phyloP scores from a whole-genome alignment of 2,888 invertebrate genomes.

The Epistrophe grossulariae region DNA sequence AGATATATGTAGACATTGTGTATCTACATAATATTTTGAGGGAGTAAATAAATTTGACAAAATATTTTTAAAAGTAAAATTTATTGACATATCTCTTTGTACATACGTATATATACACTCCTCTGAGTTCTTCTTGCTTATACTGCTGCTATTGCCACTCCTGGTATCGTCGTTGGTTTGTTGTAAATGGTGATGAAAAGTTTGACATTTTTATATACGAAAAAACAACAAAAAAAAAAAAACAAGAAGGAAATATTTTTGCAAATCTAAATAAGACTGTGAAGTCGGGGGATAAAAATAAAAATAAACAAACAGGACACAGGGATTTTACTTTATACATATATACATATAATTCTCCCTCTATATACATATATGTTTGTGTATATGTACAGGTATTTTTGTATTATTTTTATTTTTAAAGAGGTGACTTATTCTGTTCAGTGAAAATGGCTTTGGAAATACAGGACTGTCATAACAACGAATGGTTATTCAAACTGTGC shows the following conservation, averaged over 20 bases:
- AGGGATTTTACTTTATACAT: constrained; percentile 38
- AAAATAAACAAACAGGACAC: constrained; percentile 54
- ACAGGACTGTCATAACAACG: too few relatives aligned
- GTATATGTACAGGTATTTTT: not conserved
- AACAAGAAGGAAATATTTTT: constrained; percentile 34
- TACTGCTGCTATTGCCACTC: constrained; percentile 18
- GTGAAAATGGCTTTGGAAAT: not conserved
- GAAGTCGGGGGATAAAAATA: not conserved
- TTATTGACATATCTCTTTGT: constrained; percentile 63
- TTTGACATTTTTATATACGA: constrained; percentile 15
- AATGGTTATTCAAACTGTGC: not conserved
- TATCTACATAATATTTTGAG: constrained; percentile 37
- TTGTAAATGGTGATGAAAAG: constrained; percentile 44
- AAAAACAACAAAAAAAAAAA: not conserved
- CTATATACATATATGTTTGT: too few relatives aligned
- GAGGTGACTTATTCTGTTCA: constrained; percentile 28
- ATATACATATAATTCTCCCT: not conserved
- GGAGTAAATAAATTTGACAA: constrained; percentile 72
- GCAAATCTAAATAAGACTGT: constrained; percentile 53
- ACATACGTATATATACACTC: not conserved
- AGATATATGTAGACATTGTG: not conserved
- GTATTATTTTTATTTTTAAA: not conserved
- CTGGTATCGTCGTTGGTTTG: not conserved
- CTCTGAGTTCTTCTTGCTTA: constrained; percentile 1
- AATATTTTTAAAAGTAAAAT: constrained; percentile 73